Conservation (phyloP, 2,888 invertebrate species). For the Lithophane leautieri region DNA sequence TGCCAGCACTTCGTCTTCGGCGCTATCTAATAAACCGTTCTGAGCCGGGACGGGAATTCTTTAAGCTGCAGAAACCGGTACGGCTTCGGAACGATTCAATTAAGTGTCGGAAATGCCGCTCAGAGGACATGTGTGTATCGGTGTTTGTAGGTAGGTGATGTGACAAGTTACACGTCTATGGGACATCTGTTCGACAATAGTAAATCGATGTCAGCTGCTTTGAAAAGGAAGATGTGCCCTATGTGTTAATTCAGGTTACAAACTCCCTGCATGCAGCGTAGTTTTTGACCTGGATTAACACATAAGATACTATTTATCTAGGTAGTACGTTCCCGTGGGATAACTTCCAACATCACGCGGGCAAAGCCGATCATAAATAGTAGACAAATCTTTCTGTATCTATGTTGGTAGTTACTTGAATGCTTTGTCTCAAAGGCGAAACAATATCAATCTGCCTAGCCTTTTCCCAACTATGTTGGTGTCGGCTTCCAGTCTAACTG, state of each 20-base stretch:
- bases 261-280: too few relatives aligned
- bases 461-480: too few relatives aligned
- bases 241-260: too few relatives aligned
- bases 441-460: neutral
- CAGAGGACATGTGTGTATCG: neutral
- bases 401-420: neutral
- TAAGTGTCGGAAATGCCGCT: constrained; percentile 45
- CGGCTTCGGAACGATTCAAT: constrained; percentile 64
- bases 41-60: constrained; percentile 56
- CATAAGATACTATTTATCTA: too few relatives aligned
- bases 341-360: too few relatives aligned
- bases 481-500: too few relatives aligned
- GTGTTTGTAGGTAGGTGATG: neutral
- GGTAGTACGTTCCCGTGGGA: too few relatives aligned
- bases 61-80: constrained; percentile 54
- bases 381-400: neutral
- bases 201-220: neutral
- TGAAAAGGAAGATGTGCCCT: neutral
- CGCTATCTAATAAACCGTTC: constrained; percentile 60
- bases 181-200: neutral
- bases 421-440: constrained; percentile 1
- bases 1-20: constrained; percentile 30
- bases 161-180: neutral
- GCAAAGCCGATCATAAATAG: neutral
- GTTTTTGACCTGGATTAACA: too few relatives aligned